Conservation (phyloP, 2,797 vertebrate species). For the Manis javanica region DNA sequence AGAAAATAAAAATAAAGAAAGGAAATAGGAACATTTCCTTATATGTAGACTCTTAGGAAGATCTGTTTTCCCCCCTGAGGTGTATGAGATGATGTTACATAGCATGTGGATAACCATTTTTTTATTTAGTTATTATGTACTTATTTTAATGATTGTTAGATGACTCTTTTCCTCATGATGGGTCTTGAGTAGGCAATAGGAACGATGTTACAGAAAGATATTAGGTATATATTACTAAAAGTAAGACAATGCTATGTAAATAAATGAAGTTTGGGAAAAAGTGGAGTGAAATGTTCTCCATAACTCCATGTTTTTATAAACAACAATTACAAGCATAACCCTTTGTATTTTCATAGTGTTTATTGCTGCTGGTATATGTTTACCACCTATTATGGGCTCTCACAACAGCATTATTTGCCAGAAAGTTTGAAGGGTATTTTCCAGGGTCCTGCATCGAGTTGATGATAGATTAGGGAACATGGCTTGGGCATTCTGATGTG, state of each 20-base stretch:
- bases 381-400: not conserved
- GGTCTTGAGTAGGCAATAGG: not conserved
- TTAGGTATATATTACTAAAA: not conserved
- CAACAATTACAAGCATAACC: not conserved
- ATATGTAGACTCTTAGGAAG: not conserved
- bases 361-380: not conserved
- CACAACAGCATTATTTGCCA: not conserved
- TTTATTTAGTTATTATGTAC: not conserved
- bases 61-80: not conserved
- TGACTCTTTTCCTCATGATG: not conserved
- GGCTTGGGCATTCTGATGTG: not conserved
- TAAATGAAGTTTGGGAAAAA: not conserved
- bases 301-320: not conserved
- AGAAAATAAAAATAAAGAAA: not conserved
- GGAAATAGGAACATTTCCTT: not conserved
- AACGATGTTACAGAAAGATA: not conserved
- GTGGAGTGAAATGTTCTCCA: not conserved
- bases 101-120: not conserved
- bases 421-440: not conserved
- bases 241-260: not conserved
- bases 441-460: not conserved
- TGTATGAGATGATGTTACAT: not conserved
- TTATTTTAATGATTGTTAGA: not conserved
- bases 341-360: not conserved
- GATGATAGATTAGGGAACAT: not conserved